Conservation (phyloP, 2,113 vertebrate genomes). For the Cathartes aura region DNA sequence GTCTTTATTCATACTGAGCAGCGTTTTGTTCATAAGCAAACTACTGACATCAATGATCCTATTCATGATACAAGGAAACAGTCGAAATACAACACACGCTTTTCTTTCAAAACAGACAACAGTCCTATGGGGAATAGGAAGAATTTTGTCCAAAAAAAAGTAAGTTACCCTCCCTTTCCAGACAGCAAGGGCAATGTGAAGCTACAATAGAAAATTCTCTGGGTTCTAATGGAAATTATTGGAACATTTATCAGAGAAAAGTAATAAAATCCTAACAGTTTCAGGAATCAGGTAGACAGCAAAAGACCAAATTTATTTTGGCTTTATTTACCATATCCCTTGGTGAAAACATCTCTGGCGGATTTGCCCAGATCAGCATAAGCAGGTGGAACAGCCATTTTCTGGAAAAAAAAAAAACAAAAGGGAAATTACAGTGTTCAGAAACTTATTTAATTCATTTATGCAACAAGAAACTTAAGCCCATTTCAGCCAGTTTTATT, state of each 20-base stretch:
- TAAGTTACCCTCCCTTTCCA: not conserved
- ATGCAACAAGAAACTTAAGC: not conserved
- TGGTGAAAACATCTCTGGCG: slow-evolving; percentile 95
- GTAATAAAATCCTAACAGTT: not conserved
- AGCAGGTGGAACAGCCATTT: slow-evolving; percentile 93
- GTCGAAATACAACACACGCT: not conserved
- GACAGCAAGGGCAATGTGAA: not conserved
- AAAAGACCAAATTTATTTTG: not conserved
- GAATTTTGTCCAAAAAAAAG: not conserved
- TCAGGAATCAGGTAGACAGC: not conserved
- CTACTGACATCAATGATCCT: not conserved
- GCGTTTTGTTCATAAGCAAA: not conserved
- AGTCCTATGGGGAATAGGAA: not conserved
- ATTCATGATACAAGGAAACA: not conserved
- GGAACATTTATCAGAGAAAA: not conserved
- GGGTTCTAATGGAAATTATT: not conserved
- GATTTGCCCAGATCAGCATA: slow-evolving; percentile 95
- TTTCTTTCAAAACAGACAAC: not conserved
- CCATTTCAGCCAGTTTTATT: not conserved
- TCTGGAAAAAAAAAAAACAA: slow-evolving; percentile 62
- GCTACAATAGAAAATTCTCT: not conserved
- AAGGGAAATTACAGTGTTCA: not conserved
- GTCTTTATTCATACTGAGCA: not conserved
- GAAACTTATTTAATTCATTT: not conserved
- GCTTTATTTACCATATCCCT: slow-evolving; percentile 90